phyloP scores from a whole-genome alignment of 92 coral and sea anemone genomes.

The Epizoanthus stellaris region DNA sequence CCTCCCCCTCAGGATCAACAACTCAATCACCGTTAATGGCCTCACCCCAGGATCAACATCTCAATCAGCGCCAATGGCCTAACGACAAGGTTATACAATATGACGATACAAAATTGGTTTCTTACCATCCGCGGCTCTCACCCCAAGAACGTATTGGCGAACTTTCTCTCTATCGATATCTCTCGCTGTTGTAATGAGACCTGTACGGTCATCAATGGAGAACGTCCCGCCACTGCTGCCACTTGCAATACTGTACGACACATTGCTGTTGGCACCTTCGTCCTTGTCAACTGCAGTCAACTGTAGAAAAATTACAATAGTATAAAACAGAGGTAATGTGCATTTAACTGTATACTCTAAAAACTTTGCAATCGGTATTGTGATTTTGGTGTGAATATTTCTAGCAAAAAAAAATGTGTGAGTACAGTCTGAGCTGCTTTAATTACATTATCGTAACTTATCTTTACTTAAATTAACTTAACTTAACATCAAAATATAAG shows the following conservation, averaged over 20 bases:
- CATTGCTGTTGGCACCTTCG: slow-evolving; percentile 67
- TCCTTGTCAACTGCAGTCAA: slow-evolving; percentile 78
- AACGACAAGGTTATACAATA: no score
- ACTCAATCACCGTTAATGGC: no score
- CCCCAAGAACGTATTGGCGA: slow-evolving; percentile 78
- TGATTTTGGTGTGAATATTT: no score
- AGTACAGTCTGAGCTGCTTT: no score
- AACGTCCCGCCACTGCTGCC: slow-evolving; percentile 76
- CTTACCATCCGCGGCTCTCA: slow-evolving; percentile 92
- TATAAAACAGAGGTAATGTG: background rate
- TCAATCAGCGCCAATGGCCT: no score
- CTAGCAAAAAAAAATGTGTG: no score
- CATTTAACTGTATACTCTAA: no score
- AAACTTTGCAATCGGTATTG: background rate
- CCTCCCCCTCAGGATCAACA: no score
- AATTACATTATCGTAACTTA: no score
- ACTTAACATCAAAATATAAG: no score
- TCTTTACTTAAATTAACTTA: no score
- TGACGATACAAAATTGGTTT: background rate
- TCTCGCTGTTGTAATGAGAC: slow-evolving; percentile 69
- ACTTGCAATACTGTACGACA: slow-evolving; percentile 87
- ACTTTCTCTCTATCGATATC: slow-evolving; percentile 83
- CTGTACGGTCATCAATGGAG: slow-evolving; percentile 61
- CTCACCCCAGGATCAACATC: no score
- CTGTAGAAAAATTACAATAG: slow-evolving; percentile 25